phyloP scores from a whole-genome alignment of 2,797 vertebrate genomes.

The Fundulus diaphanus region DNA sequence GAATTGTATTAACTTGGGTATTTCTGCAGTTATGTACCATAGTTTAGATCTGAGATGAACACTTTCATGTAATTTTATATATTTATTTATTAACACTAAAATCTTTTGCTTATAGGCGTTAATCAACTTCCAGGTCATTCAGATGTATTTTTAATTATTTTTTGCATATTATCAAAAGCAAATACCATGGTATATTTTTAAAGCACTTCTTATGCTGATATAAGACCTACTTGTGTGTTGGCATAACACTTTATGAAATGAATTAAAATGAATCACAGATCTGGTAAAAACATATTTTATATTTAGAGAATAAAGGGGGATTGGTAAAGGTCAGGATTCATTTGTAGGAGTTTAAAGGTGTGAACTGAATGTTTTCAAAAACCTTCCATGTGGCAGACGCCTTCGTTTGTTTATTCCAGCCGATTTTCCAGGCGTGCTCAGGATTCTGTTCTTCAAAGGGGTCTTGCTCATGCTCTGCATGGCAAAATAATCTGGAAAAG shows the following conservation, averaged over 20 bases:
- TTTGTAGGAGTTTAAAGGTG: conserved; percentile 46
- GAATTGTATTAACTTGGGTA: background rate
- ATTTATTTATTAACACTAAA: background rate
- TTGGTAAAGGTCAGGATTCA: conserved; percentile 36
- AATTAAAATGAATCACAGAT: background rate
- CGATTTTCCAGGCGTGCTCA: conserved; percentile 21
- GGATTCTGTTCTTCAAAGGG: conserved; percentile 54
- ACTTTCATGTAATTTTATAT: background rate
- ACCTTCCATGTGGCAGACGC: conserved; percentile 21
- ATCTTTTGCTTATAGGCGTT: background rate
- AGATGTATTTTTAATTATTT: too few relatives aligned
- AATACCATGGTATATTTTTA: background rate
- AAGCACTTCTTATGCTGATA: too few relatives aligned
- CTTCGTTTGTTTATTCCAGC: conserved; percentile 39
- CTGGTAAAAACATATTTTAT: background rate
- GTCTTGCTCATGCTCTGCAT: conserved; percentile 54
- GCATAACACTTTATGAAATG: background rate
- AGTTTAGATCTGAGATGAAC: background rate
- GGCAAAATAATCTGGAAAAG: conserved; percentile 53
- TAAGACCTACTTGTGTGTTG: background rate
- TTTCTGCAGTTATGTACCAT: background rate
- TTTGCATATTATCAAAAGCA: background rate
- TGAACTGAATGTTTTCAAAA: conserved; percentile 33
- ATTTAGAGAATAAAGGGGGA: background rate
- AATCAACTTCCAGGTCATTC: background rate